Evolutionary conservation across 2,888 invertebrate genomes (phyloP), one percentile per base, ranked within the genome.

Genomic region (Colostygia pectinataria): DNA sequence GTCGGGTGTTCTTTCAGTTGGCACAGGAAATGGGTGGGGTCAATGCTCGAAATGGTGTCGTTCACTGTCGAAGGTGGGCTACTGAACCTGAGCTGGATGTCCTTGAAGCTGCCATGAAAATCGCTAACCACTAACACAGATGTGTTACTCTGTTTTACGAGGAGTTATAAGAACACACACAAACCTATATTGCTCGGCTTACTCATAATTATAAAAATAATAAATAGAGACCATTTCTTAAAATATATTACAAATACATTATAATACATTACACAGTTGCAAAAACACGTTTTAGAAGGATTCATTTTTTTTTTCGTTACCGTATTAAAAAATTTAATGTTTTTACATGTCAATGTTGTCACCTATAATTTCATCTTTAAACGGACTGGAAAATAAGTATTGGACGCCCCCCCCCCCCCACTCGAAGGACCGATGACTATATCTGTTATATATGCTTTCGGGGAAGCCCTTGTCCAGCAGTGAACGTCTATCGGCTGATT

Each of bases 1-100:
- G 72, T 72, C 69, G 69, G 66, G 63, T 72, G 68, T 80, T 74
- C 74, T 73, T 74, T 82, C 66, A 66, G 75, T 68, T 73, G 68
- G 74, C 80, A 74, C 83, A 89, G 87, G 87, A 87, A 88, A 77
- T 74, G 68, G 66, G 59, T 61, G 70, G 74, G 88, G 84, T 90
- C 88, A 88, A 88, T 70, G 89, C 67, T 76, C 89, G 74, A 74
- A 83, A 80, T 86, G 80, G 80, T 88, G 89, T 86, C 86, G 71
- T 87, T 88, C 83, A 82, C 85, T 71, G 84, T 70, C 66, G 75
- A 77, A 82, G 80, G 82, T 83, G 85, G n/a, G 85, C 80, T 82
- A 83, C 87, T 81, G 85, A 89, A 89, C 90, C 76, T 80, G 67
- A 67, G 76, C 78, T 69, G 74, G 86, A 71, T 72, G 90, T 87